Evolutionary conservation across 2,113 vertebrate species (phyloP), one percentile per base, ranked within the genome.

Genomic region (Pygoscelis antarcticus): DNA sequence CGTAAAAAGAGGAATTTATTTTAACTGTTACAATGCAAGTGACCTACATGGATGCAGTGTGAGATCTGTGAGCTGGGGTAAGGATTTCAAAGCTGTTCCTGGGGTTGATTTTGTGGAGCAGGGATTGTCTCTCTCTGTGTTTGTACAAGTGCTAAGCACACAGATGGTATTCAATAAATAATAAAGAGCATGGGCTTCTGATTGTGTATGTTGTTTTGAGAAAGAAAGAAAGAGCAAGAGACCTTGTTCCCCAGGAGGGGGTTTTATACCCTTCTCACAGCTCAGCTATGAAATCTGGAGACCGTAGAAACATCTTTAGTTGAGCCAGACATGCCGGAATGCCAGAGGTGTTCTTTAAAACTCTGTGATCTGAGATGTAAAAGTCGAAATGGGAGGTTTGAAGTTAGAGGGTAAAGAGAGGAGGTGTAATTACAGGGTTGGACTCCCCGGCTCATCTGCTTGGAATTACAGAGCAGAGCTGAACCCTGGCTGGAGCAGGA

Each of bases 391-490:
- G 95, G 97, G 95, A 97, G 94, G 87, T 97, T 97, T 97, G 93
- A 97, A 98, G 97, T 98, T 98, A 71, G 86, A 98, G 97, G 96
- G 98, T 98, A 98, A 92, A 94, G 96, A 98, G 95, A 98, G 97
- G 97, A 98, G 98, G 96, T 98, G 90, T 98, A 98, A 98, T 98
- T 98, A 98, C 91, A 98, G 98, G 98, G 98, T 98, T 98, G 98
- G 90, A 94, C 95, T 98, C 92, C 93, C 93, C 55, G 82, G 96
- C 97, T 98, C 98, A 98, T 98, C 98, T 98, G 98, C 98, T 98
- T 98, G 96, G 98, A 98, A 98, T 98, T 98, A 98, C 96, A 98
- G 98, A 98, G 98, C 96, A 98, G 98, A 98, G 98, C 98, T 98
- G 98, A 98, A 98, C 97, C 97, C 98, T 97, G 96, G 97, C 98